Conservation (phyloP, 1,140 invertebrate genomes). For the Polypedilum pembai region DNA sequence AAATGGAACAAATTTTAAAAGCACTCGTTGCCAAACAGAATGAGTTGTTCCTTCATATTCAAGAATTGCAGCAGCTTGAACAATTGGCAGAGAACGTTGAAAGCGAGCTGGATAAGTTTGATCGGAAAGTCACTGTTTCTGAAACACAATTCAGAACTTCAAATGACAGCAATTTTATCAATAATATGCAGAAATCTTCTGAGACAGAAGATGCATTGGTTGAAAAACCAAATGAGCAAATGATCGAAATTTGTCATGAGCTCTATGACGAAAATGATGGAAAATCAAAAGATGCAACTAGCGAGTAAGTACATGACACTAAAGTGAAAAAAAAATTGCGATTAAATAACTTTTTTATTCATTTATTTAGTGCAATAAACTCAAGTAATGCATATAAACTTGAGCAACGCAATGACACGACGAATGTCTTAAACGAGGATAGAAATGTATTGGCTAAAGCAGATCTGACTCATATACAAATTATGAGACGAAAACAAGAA, state of each 20-base stretch:
- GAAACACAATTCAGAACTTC: slow-evolving; percentile 75
- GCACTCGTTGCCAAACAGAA: slow-evolving; percentile 77
- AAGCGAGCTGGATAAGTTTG: slow-evolving; percentile 77
- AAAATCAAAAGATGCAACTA: slow-evolving; percentile 62
- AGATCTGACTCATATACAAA: slow-evolving; percentile 81
- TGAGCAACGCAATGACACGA: slow-evolving; percentile 81
- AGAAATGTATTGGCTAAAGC: slow-evolving; percentile 81
- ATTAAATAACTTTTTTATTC: slow-evolving; percentile 32
- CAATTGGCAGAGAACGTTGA: slow-evolving; percentile 83
- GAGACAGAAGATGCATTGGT: slow-evolving; percentile 72
- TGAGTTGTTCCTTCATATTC: slow-evolving; percentile 77
- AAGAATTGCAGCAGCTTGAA: slow-evolving; percentile 78
- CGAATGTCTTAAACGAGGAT: slow-evolving; percentile 91
- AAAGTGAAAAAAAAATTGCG: slow-evolving; percentile 26
- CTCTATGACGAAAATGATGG: slow-evolving; percentile 77
- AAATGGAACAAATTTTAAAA: slow-evolving; percentile 73
- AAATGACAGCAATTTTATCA: slow-evolving; percentile 70
- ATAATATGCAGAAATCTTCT: slow-evolving; percentile 70
- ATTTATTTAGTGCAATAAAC: slow-evolving; percentile 65
- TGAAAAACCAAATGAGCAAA: slow-evolving; percentile 75
- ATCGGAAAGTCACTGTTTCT: slow-evolving; percentile 69
- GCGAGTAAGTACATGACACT: slow-evolving; percentile 47
- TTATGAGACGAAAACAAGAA: slow-evolving; percentile 71
- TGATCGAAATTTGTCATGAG: slow-evolving; percentile 80
- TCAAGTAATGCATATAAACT: slow-evolving; percentile 82